Base-by-base conservation (phyloP, 2,888 invertebrate species). In the Tachina grossa region DNA sequence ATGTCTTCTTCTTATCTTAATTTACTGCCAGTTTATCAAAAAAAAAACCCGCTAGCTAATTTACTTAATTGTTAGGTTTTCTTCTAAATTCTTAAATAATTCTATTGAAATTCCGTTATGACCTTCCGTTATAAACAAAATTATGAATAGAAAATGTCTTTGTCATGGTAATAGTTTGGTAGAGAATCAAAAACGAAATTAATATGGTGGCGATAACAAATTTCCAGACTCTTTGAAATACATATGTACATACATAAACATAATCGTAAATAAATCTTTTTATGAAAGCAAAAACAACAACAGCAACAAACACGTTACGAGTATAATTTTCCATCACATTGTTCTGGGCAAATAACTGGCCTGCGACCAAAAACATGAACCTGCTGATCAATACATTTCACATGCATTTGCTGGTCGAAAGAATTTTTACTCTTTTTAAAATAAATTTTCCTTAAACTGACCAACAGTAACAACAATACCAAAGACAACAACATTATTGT, bases 391-490 rank as follows among this genome's bases (percentile, higher is more conserved):
- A 53, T 76, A 31, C 31, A 9, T 65, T 31, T n/a, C 55, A 45
- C 65, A 57, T 68, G 19, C 61, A 16, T 41, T 49, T 61, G 41
- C 19, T 43, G 16, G 6, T 39, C 47, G 47, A 19, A 65, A 65
- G 65, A 55, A 76, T 57, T 68, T 76, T 19, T 66, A 14, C n/a
- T 3, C 22, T 51, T 19, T 31, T 45, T 43, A 2, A 22, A 68
- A 59, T 47, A 51, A 59, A 19, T 49, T 65, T 57, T 74, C 31
- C 68, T 59, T 47, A 49, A 53, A 65, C 57, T 77, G 71, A 51
- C 71, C 83, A 83, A 51, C 65, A 83, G 63, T 31, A 82, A 41
- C 53, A 75, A 47, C 63, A 69, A 69, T 53, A 69, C 2, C 19
- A 43, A 47, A 9, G 39, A 69, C 41, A 22, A 16, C 22, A 51